Percentiles rank a stretch among this genome's conserved stretches.
Evolutionary conservation across 2,797 vertebrate genomes (phyloP).

Genomic region (Rousettus madagascariensis): DNA sequence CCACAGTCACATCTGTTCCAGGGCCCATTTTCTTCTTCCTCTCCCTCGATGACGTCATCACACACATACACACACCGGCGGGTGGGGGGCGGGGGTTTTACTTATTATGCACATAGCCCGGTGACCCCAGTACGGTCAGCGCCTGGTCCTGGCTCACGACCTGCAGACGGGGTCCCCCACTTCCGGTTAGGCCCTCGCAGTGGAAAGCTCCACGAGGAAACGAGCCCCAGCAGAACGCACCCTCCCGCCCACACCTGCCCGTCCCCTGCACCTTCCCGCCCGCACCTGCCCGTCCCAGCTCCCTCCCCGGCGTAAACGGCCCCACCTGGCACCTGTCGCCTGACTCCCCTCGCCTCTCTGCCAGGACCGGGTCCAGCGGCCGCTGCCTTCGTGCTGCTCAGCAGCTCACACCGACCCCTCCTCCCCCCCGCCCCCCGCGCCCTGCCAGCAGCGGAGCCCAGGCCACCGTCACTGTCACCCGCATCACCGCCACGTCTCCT

Average conservation of each 20-base stretch:
- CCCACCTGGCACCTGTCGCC: background rate
- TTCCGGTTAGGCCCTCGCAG: background rate
- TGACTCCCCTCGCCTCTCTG: background rate
- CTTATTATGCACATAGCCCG: too few species aligned
- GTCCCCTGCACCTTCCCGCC: background rate
- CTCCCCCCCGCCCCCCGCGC: too few species aligned
- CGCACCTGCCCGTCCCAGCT: too few species aligned
- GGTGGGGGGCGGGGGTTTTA: background rate
- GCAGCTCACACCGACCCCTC: accelerated
- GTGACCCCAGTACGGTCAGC: background rate
- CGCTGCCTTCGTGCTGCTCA: too few species aligned
- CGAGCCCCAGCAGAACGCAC: background rate
- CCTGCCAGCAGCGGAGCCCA: too few species aligned
- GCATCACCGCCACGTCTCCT: background rate
- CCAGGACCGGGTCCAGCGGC: background rate
- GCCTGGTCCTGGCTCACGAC: background rate
- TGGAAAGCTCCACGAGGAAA: background rate
- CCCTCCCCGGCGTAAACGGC: too few species aligned
- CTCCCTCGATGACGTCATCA: background rate
- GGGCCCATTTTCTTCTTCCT: background rate
- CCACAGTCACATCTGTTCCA: background rate
- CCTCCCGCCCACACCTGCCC: background rate
- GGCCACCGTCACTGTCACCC: background rate
- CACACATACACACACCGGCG: too few species aligned
- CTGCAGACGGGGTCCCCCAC: background rate